Evolutionary conservation across 2,113 vertebrate species (phyloP).

Genomic region (Procapra przewalskii): DNA sequence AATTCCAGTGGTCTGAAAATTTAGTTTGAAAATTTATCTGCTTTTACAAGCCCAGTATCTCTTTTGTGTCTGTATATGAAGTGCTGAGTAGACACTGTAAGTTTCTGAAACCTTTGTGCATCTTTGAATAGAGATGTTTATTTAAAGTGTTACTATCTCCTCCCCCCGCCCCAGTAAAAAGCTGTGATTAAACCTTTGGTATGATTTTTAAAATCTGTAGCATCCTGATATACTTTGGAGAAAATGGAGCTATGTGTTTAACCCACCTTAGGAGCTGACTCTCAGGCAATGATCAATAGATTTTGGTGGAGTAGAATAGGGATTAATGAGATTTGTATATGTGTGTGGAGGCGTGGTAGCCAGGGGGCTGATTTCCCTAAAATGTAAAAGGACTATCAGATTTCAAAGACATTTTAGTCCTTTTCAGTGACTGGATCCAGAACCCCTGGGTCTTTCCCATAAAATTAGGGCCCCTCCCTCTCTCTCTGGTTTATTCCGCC

Average conservation of each 20-base stretch:
- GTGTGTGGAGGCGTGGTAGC: background rate
- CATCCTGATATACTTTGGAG: background rate
- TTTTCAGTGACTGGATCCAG: background rate
- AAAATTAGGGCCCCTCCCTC: background rate
- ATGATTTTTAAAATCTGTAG: background rate
- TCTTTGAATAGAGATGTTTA: background rate
- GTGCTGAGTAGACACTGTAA: background rate
- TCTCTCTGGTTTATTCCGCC: no score
- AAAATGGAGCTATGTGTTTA: background rate
- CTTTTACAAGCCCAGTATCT: background rate
- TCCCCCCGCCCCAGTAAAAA: background rate
- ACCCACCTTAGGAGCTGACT: background rate
- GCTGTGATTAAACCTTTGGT: background rate
- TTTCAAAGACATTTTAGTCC: background rate
- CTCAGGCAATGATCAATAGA: background rate
- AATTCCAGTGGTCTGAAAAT: background rate
- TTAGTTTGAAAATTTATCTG: background rate
- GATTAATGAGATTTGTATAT: background rate
- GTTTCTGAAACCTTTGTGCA: background rate
- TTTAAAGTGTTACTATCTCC: background rate
- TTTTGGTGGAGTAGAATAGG: background rate
- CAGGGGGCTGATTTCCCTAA: background rate
- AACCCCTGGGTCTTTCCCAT: background rate
- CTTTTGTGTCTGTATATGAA: background rate
- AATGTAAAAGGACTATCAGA: no score